Conservation (phyloP, 2,888 invertebrate genomes). For the Amorpha juglandis region DNA sequence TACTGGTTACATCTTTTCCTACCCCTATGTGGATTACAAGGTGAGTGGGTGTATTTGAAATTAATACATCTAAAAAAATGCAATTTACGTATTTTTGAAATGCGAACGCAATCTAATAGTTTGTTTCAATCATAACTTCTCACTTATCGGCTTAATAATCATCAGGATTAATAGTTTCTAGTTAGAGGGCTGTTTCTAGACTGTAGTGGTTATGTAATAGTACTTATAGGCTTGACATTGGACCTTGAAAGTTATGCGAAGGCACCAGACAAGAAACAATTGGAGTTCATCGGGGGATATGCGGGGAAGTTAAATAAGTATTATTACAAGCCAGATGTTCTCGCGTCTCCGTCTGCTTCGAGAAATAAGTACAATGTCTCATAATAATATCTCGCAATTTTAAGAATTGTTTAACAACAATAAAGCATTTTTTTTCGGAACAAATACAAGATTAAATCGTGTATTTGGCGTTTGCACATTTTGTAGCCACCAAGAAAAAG, state of each 20-base stretch:
- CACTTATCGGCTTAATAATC: not conserved
- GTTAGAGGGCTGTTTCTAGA: not conserved
- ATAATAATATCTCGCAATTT: no score
- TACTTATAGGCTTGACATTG: not conserved
- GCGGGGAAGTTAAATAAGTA: slow-evolving; percentile 6
- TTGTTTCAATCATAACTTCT: not conserved
- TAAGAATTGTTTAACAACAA: no score
- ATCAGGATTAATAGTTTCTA: not conserved
- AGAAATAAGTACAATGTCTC: not conserved
- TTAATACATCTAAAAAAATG: no score
- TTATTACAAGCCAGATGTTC: not conserved
- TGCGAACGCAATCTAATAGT: no score
- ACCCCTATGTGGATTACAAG: no score
- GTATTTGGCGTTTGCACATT: no score
- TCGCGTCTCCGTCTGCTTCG: not conserved
- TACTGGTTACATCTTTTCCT: no score
- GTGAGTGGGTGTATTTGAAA: no score
- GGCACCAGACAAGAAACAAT: slow-evolving; percentile 27
- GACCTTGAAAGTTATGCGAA: slow-evolving; percentile 17
- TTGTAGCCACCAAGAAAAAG: no score
- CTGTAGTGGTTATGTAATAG: not conserved
- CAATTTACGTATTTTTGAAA: no score
- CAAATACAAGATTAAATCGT: no score
- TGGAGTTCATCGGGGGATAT: slow-evolving; percentile 21
- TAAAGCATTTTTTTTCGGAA: no score